phyloP scores from a whole-genome alignment of 2,888 invertebrate species.

The Allophyes oxyacanthae region DNA sequence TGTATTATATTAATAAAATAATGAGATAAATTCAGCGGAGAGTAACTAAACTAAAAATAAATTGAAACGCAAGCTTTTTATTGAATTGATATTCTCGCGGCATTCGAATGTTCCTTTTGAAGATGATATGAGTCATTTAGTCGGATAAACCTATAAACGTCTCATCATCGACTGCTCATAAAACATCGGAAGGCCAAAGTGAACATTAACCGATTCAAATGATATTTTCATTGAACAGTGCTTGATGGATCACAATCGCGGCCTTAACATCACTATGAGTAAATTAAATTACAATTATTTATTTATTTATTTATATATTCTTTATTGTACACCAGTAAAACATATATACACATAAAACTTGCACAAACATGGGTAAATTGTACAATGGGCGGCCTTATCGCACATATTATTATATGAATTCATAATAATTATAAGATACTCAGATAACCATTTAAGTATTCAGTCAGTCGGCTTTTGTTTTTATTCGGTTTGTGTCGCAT shows the following conservation, averaged over 20 bases:
- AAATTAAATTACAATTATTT: constrained; percentile 54
- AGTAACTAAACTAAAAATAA: background rate
- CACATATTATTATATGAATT: too few relatives aligned
- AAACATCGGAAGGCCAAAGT: constrained; percentile 59
- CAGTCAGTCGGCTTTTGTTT: constrained; percentile 28
- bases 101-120: constrained; percentile 6
- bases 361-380: too few relatives aligned
- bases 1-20: constrained; percentile 1
- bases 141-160: constrained; percentile 33
- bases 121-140: constrained; percentile 16
- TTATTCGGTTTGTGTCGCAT: constrained; percentile 35
- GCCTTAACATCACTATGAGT: constrained; percentile 54
- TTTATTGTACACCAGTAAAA: too few relatives aligned
- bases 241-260: constrained; percentile 38
- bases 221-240: constrained; percentile 55
- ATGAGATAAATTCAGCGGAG: background rate
- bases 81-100: too few relatives aligned
- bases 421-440: constrained; percentile 39
- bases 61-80: background rate
- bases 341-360: too few relatives aligned
- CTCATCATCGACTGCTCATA: constrained; percentile 47
- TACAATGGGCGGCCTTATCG: too few relatives aligned
- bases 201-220: constrained; percentile 60
- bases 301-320: constrained; percentile 40
- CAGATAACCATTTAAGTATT: constrained; percentile 30